phyloP scores from a whole-genome alignment of 2,888 invertebrate genomes.

The Chamaedrilus cognettii region DNA sequence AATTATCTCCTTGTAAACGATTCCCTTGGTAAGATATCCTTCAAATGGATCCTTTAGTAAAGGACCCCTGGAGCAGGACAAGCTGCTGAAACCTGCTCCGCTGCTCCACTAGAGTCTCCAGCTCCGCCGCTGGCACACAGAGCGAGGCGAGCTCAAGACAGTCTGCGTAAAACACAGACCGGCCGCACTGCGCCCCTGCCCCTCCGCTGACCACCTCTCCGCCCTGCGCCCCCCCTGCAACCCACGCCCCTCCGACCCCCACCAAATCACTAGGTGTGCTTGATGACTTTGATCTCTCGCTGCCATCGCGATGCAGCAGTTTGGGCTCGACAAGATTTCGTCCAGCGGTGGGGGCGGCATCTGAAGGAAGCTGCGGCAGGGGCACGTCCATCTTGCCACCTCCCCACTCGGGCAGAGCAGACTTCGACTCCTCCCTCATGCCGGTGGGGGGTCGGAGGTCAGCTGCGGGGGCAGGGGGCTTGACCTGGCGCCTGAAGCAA shows the following conservation, averaged over 20 bases:
- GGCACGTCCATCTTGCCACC: conserved; percentile 7
- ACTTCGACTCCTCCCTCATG: not conserved
- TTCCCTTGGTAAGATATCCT: too few species aligned
- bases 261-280: not conserved
- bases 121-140: not conserved
- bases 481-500: conserved; percentile 6
- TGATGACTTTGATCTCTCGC: too few species aligned
- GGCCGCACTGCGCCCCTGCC: not conserved
- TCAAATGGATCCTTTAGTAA: too few species aligned
- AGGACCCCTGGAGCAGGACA: too few species aligned
- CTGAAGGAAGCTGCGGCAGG: not conserved
- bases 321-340: too few species aligned
- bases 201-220: not conserved
- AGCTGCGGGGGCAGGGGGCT: not conserved
- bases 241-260: not conserved
- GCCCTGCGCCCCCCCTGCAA: not conserved
- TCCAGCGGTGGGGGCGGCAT: too few species aligned
- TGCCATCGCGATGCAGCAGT: too few species aligned
- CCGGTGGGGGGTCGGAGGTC: not conserved
- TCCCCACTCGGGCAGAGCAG: not conserved
- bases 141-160: not conserved
- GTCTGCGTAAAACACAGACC: conserved; percentile 4
- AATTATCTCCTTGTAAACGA: too few species aligned
- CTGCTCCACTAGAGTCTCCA: too few species aligned
- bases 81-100: too few species aligned